Evolutionary conservation across 30 jellyfish, hydroid and myxozoan genomes (phyloP), one percentile per base, ranked within the genome.

Genomic region (Phacellophora camtschatica): DNA sequence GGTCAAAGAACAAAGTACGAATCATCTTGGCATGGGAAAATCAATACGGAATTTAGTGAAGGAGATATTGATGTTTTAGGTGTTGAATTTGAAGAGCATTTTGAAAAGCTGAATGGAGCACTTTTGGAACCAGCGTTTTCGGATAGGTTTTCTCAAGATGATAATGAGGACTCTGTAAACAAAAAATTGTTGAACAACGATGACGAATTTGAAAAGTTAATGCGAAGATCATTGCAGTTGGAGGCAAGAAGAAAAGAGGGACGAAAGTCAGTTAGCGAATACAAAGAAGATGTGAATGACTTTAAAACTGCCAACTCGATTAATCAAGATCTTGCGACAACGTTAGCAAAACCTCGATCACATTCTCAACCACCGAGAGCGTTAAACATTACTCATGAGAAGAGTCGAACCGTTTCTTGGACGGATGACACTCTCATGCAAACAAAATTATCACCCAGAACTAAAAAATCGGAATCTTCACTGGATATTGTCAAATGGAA

Each of bases 161-260:
- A 10, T 0, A 28, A 45, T 19, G 23, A 45, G 15, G 15, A 19
- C 19, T 19, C 3, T 3, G 58, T 7, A 24, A 45, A 12, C 58
- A 24, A 11, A 28, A 46, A 28, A 11, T 46, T 46, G 4, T 28
- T 28, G 2, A 54, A 71, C 32, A 24, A 32, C 7, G 90, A 77
- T 27, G 81, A 59, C 18, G 90, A 77, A 50, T 77, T 77, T 31
- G 90, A 59, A 20, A 57, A 41, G 73, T 48, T 77, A 36, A 77
- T 77, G 90, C 72, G 43, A 37, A 77, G 63, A 39, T 62, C 58
- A 7, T 62, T 77, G 72, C 59, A 61, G 48, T 7, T 61, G 18
- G 32, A 58, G 11, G 36, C 8, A 30, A 76, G 63, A 18, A 48
- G 77, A 33, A 77, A 62, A 32, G 59, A 48, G 32, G 34, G 30